Conservation (phyloP, 1,140 invertebrate genomes). For the Atta texana region DNA sequence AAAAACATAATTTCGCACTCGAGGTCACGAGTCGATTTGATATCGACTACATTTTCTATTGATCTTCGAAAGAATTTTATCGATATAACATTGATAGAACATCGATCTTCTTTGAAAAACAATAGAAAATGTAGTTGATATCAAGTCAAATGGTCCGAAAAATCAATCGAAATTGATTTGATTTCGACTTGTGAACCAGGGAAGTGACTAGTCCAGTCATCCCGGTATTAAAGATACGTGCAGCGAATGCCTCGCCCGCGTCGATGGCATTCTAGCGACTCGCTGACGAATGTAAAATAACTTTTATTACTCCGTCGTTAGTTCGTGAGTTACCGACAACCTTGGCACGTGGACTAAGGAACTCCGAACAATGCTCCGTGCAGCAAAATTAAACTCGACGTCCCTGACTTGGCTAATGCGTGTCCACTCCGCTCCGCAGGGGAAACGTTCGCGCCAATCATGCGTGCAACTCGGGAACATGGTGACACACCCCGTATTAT, state of each 20-base stretch:
- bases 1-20: too few species aligned
- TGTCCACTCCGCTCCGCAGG: conserved; percentile 50
- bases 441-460: conserved; percentile 52
- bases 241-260: not conserved
- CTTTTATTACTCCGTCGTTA: conserved; percentile 68
- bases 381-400: conserved; percentile 59
- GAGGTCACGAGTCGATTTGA: too few species aligned
- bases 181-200: too few species aligned
- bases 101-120: too few species aligned
- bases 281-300: conserved; percentile 63
- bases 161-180: too few species aligned
- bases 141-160: too few species aligned
- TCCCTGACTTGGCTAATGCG: conserved; percentile 60
- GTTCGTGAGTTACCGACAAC: conserved; percentile 65
- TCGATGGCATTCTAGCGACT: conserved; percentile 48
- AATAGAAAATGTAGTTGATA: too few species aligned
- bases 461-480: not conserved
- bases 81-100: too few species aligned
- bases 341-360: conserved; percentile 69
- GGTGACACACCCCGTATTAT: not conserved
- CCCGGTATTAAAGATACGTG: not conserved
- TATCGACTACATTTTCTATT: too few species aligned
- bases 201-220: not conserved
- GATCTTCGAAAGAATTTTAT: too few species aligned
- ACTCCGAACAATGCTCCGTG: conserved; percentile 59